Percentiles rank a stretch among this genome's conserved stretches.
Evolutionary conservation across 2,888 invertebrate species (phyloP).

Genomic region (Acanthoscelides obtectus): DNA sequence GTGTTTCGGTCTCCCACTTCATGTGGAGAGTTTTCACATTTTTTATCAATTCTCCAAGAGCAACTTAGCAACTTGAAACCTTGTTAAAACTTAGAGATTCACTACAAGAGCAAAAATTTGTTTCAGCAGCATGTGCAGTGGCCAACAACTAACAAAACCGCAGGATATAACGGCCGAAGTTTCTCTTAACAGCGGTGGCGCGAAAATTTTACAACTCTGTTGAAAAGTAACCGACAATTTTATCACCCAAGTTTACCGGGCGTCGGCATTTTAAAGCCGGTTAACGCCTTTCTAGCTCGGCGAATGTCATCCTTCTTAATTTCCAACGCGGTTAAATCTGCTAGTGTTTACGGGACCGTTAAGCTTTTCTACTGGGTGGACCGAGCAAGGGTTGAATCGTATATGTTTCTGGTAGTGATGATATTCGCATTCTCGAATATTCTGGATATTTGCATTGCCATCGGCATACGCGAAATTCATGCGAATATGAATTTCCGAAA

Average conservation of each 20-base stretch:
- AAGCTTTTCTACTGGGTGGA: too few species aligned
- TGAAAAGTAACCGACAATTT: not conserved
- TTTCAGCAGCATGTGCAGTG: not conserved
- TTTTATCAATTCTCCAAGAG: too few species aligned
- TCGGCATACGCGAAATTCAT: too few species aligned
- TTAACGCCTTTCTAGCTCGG: not conserved
- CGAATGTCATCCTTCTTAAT: not conserved
- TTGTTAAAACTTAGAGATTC: not conserved
- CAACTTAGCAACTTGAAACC: not conserved
- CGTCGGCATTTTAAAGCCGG: not conserved
- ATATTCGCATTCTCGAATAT: too few species aligned
- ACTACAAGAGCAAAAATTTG: not conserved
- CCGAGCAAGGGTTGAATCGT: too few species aligned
- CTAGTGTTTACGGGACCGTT: not conserved
- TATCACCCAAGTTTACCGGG: not conserved
- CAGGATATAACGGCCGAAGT: not conserved
- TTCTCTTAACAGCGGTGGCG: not conserved
- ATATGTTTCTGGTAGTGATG: too few species aligned
- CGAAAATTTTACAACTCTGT: not conserved
- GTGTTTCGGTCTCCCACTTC: too few species aligned
- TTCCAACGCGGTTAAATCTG: not conserved
- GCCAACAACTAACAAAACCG: not conserved
- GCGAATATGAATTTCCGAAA: too few species aligned
- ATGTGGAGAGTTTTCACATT: too few species aligned
- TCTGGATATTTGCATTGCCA: too few species aligned